Base-by-base conservation (phyloP, 1,140 invertebrate species). In the Galendromus occidentalis region DNA sequence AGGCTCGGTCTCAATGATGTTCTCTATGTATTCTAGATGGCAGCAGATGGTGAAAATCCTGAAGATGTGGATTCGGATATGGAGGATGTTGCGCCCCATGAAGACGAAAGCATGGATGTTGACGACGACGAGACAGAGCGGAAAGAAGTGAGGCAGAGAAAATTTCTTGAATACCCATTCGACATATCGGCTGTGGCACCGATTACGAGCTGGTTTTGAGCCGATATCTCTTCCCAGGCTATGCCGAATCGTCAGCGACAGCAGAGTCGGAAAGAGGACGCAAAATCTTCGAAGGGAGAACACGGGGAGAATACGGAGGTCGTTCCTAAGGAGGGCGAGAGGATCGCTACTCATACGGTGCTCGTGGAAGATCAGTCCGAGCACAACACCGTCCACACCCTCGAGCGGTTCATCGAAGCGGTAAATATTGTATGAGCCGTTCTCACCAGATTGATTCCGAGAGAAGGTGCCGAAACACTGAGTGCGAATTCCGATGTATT, bases 21-120 rank as follows among this genome's bases (percentile, higher is more conserved):
- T n/a, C n/a, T 39, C 33, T 39, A 39, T 9, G 9, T 39, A 39
- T 39, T 39, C 9, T 86, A 90, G 72, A 85, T 88, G 67, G 85
- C 88, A 71, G 69, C 65, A 18, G 69, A 72, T 42, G 69, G 73
- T n/a, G 65, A 69, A 47, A 66, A 68, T 76, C 74, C 69, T 9
- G 70, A 73, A n/a, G 69, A 74, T 1, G 67, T 71, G 25, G 44
- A 68, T 4, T 67, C 71, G 63, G 71, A 72, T 18, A 66, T 67
- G 44, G 76, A 78, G 59, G 76, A 78, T 22, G 75, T 79, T 6
- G 73, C 79, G 5, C 75, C 79, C 59, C 75, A 80, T 41, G 74
- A 80, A 45, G 69, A 67, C 44, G 78, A 80, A 7, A 74, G 79
- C 25, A 74, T 78, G 7, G 74, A 78, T 51, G 73, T 79, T 68